Evolutionary conservation across 2,888 invertebrate species (phyloP).

Genomic region (Micropterix aruncella): DNA sequence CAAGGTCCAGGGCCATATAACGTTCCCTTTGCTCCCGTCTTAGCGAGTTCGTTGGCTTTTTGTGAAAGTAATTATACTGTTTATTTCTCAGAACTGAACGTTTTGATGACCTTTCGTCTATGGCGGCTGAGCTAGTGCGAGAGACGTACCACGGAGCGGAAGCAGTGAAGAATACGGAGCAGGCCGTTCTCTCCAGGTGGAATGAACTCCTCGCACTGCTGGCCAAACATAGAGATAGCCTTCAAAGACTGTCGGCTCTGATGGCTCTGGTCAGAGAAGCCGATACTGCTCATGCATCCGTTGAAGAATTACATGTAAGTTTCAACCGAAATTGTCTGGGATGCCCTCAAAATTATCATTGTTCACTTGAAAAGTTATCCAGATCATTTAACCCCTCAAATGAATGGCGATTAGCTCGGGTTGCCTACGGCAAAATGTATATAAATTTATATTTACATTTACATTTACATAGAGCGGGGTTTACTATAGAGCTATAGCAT

Average conservation of each 20-base stretch:
- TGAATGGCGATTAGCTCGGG: no score
- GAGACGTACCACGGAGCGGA: conserved; percentile 89
- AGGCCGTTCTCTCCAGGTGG: conserved; percentile 80
- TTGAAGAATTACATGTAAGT: conserved; percentile 65
- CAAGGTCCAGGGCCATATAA: no score
- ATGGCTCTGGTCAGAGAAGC: conserved; percentile 86
- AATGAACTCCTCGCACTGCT: conserved; percentile 68
- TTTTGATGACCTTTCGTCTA: conserved; percentile 83
- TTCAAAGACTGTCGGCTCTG: conserved; percentile 67
- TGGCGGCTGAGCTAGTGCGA: conserved; percentile 82
- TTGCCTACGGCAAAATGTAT: no score
- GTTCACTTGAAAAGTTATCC: no score
- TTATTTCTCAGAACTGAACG: conserved; percentile 57
- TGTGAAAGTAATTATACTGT: not conserved
- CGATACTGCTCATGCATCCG: conserved; percentile 72
- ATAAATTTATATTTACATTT: no score
- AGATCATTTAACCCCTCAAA: no score
- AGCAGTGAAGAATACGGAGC: conserved; percentile 52
- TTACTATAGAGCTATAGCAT: no score
- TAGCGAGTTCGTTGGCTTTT: no score
- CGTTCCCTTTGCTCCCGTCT: no score
- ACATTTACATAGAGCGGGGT: no score
- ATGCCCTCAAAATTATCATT: no score
- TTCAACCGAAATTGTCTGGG: not conserved
- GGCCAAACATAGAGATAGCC: conserved; percentile 66